Evolutionary conservation across 2,797 vertebrate species (phyloP), one percentile per base, ranked within the genome.

Genomic region (Scolopax rusticola): DNA sequence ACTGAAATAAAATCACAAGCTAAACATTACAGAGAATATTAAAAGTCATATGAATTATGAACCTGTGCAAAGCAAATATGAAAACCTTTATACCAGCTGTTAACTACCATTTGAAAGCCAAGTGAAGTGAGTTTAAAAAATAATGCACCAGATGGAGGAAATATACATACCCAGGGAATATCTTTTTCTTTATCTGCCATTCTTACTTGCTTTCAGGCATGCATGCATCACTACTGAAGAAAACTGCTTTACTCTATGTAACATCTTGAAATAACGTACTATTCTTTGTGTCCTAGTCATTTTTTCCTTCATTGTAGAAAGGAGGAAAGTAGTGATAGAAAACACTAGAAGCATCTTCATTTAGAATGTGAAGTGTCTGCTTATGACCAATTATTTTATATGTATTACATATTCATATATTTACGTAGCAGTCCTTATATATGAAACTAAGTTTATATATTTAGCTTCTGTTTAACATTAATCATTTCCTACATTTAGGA

Each of bases 81-180:
- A 97, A 97, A 98, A 97, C 93, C 94, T 98, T 98, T 97, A 97
- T 61, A 97, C 88, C 97, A 98, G 97, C 97, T 98, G 97, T 97
- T 98, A 97, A 69, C 67, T 97, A 98, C 91, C 96, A 97, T 98
- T 97, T 98, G 93, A 98, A 98, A 98, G 97, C 68, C 95, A 98
- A 97, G 97, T 94, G 89, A 97, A 97, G 91, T 97, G 96, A 97
- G 84, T 97, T 97, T 95, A 65, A 95, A 97, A 97, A 98, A 97
- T 96, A 98, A 98, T 96, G 95, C 75, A 98, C 77, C 98, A 98
- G 98, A 98, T 98, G 98, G 98, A 98, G 94, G 92, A 97, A 97
- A 97, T 96, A 93, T 93, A 93, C 88, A 95, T 90, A 96, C 71
- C 84, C 71, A 77, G 96, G 95, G 97, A 98, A 96, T 96, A 96